Evolutionary conservation across 2,888 invertebrate genomes (phyloP), one percentile per base, ranked within the genome.

Genomic region (Eupithecia exiguata): DNA sequence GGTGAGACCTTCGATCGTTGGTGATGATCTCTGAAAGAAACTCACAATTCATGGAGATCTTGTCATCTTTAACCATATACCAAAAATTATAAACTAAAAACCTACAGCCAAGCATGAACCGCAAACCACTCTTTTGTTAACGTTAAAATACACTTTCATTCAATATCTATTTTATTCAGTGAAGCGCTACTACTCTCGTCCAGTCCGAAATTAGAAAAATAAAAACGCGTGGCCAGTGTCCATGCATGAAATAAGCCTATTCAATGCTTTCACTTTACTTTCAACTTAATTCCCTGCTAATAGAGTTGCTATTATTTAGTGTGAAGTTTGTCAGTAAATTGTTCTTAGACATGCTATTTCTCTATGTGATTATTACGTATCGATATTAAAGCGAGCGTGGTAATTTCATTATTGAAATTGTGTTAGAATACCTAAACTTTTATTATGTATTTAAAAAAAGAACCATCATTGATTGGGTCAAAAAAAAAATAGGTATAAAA

Each of bases 161-260:
- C 5, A 58, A 25, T 58, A 25, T 5, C 21, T 5, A 58, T 62
- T 62, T 62, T 36, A 65, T 66, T 40, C 40, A 40, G 10, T 21
- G 25, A 40, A 21, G 40, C 66, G 40, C 66, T 7, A 66, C 66
- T 40, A n/a, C 21, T 21, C 40, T 66, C 16, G 35, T 16, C 21
- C 25, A 25, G 38, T 16, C 1, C n/a, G 14, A 12, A 40, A 66
- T 61, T 67, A 70, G 65, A 78, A 71, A 69, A 71, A 71, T 76
- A 74, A 78, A 78, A 81, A 84, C 83, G 82, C 82, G 79, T 81
- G 82, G 80, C 81, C 82, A 79, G 85, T 85, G 86, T 85, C 82
- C 84, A 81, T 80, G 86, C 87, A 82, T 88, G 81, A 85, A 88
- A 88, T 87, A 80, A 79, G 77, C 74, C 76, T 77, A 77, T 77